phyloP scores from a whole-genome alignment of 2,888 invertebrate species.

The Ophonus ardosiacus region DNA sequence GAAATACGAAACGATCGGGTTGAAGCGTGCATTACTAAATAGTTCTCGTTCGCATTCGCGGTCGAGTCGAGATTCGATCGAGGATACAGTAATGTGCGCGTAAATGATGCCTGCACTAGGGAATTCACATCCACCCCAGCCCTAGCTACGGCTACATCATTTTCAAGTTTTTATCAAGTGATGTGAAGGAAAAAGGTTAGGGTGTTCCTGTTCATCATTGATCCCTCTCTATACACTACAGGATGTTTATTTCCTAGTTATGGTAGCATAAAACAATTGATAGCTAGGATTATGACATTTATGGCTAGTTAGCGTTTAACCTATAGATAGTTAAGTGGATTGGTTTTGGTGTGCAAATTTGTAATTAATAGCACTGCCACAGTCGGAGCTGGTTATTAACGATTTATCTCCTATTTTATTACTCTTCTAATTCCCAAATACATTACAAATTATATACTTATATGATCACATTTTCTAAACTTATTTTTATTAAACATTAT shows the following conservation, averaged over 20 bases:
- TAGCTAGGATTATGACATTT: background rate
- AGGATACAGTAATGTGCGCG: constrained; percentile 10
- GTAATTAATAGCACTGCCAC: background rate
- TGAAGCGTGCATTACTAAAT: constrained; percentile 54
- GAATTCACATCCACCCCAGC: background rate
- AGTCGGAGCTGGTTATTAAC: background rate
- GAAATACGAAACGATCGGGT: constrained; percentile 52
- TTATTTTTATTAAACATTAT: too few relatives aligned
- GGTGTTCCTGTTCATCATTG: background rate
- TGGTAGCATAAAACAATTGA: background rate
- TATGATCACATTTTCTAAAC: too few relatives aligned
- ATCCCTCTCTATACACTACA: background rate
- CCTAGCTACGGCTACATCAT: background rate
- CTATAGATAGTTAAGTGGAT: background rate
- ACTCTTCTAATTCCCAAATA: background rate
- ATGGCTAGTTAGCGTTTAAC: background rate
- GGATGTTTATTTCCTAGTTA: background rate
- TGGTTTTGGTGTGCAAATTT: background rate
- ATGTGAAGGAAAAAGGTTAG: background rate
- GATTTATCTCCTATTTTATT: background rate
- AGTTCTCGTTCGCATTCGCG: constrained; percentile 38
- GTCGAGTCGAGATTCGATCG: background rate
- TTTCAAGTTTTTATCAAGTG: background rate
- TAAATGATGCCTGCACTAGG: constrained; percentile 18
- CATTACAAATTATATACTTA: too few relatives aligned